Conservation (phyloP, 1,140 invertebrate species). For the Drosophila varians region DNA sequence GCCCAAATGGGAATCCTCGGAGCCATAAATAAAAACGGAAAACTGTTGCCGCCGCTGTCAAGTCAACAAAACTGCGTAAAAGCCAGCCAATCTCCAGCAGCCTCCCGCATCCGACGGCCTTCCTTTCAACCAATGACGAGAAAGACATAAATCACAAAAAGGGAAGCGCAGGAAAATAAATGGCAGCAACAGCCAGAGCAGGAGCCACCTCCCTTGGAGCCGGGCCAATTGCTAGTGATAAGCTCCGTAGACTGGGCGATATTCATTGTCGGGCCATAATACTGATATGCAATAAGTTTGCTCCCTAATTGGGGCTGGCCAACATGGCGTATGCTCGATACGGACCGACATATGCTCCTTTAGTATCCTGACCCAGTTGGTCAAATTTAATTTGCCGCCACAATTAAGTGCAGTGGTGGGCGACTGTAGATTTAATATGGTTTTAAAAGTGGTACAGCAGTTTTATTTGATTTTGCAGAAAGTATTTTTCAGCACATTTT, state of each 20-base stretch:
- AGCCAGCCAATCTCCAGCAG: constrained; percentile 5
- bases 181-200: background rate
- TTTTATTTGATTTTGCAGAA: constrained; percentile 29
- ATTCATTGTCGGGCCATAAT: constrained; percentile 3
- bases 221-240: constrained; percentile 42
- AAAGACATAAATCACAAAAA: constrained; percentile 41
- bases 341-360: constrained; percentile 32
- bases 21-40: constrained; percentile 41
- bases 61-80: constrained; percentile 30
- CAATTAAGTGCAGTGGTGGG: constrained; percentile 33
- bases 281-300: constrained; percentile 18
- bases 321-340: constrained; percentile 24
- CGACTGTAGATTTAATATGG: constrained; percentile 19
- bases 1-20: constrained; percentile 33
- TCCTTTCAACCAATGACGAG: constrained; percentile 17
- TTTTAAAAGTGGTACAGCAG: background rate
- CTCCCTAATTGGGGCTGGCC: constrained; percentile 34
- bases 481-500: constrained; percentile 2
- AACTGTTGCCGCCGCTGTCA: constrained; percentile 44
- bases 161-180: background rate
- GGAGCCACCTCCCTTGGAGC: background rate
- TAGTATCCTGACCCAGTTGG: constrained; percentile 43
- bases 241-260: constrained; percentile 10
- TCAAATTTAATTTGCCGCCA: constrained; percentile 23
- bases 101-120: background rate